Conservation (phyloP, 2,888 invertebrate genomes). For the Orthosia gothica region DNA sequence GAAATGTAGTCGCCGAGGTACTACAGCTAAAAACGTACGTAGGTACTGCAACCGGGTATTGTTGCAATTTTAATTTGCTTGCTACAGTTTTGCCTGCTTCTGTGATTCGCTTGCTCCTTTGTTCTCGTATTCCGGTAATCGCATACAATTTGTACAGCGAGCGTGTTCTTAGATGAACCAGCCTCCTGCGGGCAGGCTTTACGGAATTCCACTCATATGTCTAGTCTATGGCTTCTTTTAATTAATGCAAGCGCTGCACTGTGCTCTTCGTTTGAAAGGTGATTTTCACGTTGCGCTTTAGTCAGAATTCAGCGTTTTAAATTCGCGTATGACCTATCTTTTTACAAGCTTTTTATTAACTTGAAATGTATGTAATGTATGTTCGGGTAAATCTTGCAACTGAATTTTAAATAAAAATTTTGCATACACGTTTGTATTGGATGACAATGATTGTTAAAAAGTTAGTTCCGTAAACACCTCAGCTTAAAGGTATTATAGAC, state of each 20-base stretch:
- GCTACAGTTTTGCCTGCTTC: slow-evolving; percentile 36
- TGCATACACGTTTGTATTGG: too few relatives aligned
- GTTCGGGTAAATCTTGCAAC: not conserved
- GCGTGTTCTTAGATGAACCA: slow-evolving; percentile 49
- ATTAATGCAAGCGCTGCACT: slow-evolving; percentile 42
- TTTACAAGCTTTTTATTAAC: too few relatives aligned
- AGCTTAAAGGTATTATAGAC: too few relatives aligned
- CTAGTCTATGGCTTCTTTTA: slow-evolving; percentile 49
- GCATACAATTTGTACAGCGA: slow-evolving; percentile 69
- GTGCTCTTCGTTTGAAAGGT: slow-evolving; percentile 20
- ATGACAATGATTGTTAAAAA: too few relatives aligned
- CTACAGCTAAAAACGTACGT: slow-evolving; percentile 42
- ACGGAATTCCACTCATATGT: slow-evolving; percentile 32
- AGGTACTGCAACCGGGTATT: slow-evolving; percentile 42
- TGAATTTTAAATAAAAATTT: not conserved
- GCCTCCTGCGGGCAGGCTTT: slow-evolving; percentile 18
- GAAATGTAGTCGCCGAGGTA: slow-evolving; percentile 17
- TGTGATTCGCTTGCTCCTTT: slow-evolving; percentile 54
- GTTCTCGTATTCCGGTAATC: slow-evolving; percentile 70
- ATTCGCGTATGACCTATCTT: not conserved
- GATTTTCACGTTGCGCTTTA: slow-evolving; percentile 20
- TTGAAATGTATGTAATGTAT: not conserved
- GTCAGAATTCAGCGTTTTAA: slow-evolving; percentile 2
- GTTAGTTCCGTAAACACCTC: too few relatives aligned
- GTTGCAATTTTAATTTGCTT: slow-evolving; percentile 68